Conservation (phyloP, 2,888 invertebrate genomes). For the Eustalomyia histrio region DNA sequence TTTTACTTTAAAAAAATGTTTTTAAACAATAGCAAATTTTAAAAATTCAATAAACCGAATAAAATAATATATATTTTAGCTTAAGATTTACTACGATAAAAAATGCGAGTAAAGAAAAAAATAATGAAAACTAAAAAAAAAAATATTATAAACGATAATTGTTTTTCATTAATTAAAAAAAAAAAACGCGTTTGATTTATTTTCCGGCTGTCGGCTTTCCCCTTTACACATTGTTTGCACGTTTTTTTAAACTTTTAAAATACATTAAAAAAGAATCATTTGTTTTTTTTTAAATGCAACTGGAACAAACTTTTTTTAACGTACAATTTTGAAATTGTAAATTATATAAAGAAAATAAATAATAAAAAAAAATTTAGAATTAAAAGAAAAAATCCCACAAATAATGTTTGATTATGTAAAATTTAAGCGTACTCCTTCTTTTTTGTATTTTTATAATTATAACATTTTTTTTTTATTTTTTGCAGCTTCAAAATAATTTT, state of each 20-base stretch:
- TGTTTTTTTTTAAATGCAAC: conserved; percentile 60
- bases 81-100: conserved; percentile 40
- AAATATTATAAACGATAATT: conserved; percentile 51
- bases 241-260: conserved; percentile 74
- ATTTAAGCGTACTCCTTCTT: conserved; percentile 51
- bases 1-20: background rate
- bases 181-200: conserved; percentile 63
- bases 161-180: conserved; percentile 41
- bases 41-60: conserved; percentile 23
- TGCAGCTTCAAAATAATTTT: conserved; percentile 42
- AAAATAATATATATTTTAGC: conserved; percentile 38
- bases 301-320: conserved; percentile 57
- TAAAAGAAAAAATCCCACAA: conserved; percentile 21
- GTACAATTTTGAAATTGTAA: conserved; percentile 66
- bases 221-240: conserved; percentile 81
- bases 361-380: conserved; percentile 24
- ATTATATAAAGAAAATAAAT: conserved; percentile 46
- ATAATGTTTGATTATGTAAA: conserved; percentile 54
- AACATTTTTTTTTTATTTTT: conserved; percentile 56
- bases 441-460: conserved; percentile 61
- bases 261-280: conserved; percentile 44
- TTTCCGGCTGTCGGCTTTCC: conserved; percentile 80
- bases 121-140: conserved; percentile 46
- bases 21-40: background rate
- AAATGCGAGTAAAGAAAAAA: conserved; percentile 17